Conservation (phyloP, 2,113 vertebrate genomes). For the Phalacrocorax brasilianus region DNA sequence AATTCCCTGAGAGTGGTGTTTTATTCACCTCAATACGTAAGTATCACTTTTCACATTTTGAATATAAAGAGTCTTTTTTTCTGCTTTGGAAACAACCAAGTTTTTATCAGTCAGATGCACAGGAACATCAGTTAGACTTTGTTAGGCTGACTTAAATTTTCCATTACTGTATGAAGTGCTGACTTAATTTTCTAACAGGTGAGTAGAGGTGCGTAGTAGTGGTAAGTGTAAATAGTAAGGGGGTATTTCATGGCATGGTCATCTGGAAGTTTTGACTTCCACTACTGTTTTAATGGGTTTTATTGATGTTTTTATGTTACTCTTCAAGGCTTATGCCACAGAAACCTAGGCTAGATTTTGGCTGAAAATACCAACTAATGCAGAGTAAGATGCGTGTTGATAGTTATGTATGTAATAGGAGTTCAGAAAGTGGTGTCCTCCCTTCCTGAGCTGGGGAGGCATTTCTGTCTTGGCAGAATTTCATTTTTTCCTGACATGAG, state of each 20-base stretch:
- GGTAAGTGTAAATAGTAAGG: not conserved
- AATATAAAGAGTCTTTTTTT: not conserved
- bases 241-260: not conserved
- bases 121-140: not conserved
- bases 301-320: not conserved
- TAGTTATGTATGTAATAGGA: not conserved
- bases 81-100: not conserved
- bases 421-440: not conserved
- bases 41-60: not conserved
- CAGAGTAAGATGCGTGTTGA: not conserved
- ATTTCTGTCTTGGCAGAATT: not conserved
- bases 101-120: not conserved
- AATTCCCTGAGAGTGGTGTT: not conserved
- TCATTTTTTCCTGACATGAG: not conserved
- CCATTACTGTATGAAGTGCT: not conserved
- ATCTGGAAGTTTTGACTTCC: not conserved
- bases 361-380: not conserved
- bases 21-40: not conserved
- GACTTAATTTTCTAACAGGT: not conserved
- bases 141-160: not conserved
- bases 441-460: fast-evolving
- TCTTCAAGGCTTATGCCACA: not conserved
- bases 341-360: not conserved
- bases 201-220: not conserved
- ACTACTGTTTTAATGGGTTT: not conserved